phyloP scores from a whole-genome alignment of 1,140 invertebrate species.

The Drosophila sp. region DNA sequence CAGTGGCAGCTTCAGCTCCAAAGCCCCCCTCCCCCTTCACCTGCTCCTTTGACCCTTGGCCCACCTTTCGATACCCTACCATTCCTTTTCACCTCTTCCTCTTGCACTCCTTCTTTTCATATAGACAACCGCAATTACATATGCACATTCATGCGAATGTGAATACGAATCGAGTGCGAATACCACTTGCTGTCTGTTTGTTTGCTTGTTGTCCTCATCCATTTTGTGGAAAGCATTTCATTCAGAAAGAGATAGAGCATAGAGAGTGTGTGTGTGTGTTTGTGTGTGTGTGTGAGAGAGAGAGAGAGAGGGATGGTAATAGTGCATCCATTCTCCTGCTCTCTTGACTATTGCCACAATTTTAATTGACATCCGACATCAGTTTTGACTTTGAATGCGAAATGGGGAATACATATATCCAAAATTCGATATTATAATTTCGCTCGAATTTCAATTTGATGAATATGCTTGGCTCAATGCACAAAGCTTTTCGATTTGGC shows the following conservation, averaged over 20 bases:
- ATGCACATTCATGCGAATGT: slow-evolving; percentile 75
- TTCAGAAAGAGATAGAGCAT: slow-evolving; percentile 32
- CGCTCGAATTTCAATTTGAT: slow-evolving; percentile 54
- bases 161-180: slow-evolving; percentile 32
- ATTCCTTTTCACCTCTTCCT: not conserved
- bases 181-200: slow-evolving; percentile 53
- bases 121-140: slow-evolving; percentile 73
- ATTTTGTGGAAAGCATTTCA: slow-evolving; percentile 14
- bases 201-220: slow-evolving; percentile 16
- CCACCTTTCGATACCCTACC: not conserved
- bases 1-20: not conserved
- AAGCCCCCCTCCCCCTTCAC: too few species aligned
- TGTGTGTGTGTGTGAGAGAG: slow-evolving; percentile 15
- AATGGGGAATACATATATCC: slow-evolving; percentile 21
- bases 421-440: slow-evolving; percentile 46
- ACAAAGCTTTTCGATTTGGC: slow-evolving; percentile 22
- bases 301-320: not conserved
- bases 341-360: slow-evolving; percentile 75
- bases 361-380: slow-evolving; percentile 69
- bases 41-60: not conserved
- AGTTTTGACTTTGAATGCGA: slow-evolving; percentile 45
- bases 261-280: slow-evolving; percentile 28
- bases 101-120: not conserved
- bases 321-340: slow-evolving; percentile 45
- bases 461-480: slow-evolving; percentile 45